Conservation (phyloP, 1,140 invertebrate species). For the Drosophila littoralis region DNA sequence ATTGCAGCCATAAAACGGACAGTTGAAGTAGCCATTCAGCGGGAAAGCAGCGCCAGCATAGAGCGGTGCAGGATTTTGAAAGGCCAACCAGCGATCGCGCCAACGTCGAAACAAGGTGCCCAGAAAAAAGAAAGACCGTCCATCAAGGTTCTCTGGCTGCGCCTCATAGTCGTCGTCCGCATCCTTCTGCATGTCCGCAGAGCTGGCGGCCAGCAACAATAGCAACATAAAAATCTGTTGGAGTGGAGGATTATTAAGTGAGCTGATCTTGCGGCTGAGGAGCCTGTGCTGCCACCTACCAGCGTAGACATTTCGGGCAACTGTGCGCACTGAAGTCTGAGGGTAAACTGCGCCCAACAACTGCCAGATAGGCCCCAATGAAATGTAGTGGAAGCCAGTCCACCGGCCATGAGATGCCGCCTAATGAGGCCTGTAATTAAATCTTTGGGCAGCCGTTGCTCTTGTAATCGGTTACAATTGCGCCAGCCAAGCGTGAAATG, state of each 20-base stretch:
- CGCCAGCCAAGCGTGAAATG: slow-evolving; percentile 35
- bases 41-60: slow-evolving; percentile 64
- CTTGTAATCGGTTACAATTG: slow-evolving; percentile 9
- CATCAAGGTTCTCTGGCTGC: slow-evolving; percentile 41
- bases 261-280: background rate
- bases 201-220: slow-evolving; percentile 19
- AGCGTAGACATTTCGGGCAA: slow-evolving; percentile 19
- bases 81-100: slow-evolving; percentile 69
- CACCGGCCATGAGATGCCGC: slow-evolving; percentile 7
- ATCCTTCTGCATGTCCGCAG: slow-evolving; percentile 17
- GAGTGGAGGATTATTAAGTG: background rate
- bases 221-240: slow-evolving; percentile 26
- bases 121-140: slow-evolving; percentile 63
- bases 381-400: background rate
- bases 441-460: slow-evolving; percentile 18
- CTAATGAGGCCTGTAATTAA: slow-evolving; percentile 40
- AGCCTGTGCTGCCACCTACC: slow-evolving; percentile 11
- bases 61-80: slow-evolving; percentile 53
- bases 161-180: slow-evolving; percentile 6
- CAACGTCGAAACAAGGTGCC: slow-evolving; percentile 66
- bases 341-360: slow-evolving; percentile 16
- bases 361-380: background rate
- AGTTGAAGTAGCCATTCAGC: slow-evolving; percentile 65
- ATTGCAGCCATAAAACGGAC: slow-evolving; percentile 61
- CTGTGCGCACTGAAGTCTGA: slow-evolving; percentile 19